phyloP scores from a whole-genome alignment of 2,113 vertebrate genomes.

The Puntigrus tetrazona region DNA sequence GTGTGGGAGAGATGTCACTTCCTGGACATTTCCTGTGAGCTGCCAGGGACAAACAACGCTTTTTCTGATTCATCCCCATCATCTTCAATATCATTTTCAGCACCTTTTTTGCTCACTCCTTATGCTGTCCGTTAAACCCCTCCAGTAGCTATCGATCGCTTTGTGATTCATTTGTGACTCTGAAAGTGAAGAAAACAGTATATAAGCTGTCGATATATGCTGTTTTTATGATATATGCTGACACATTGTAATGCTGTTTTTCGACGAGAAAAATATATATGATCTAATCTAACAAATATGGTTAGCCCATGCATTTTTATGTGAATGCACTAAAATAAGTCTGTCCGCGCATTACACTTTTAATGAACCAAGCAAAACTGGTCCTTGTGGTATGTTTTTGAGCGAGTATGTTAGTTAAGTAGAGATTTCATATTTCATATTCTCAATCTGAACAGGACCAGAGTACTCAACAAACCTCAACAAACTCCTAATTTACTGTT shows the following conservation, averaged over 20 bases:
- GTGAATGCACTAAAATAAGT: no score
- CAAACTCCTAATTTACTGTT: no score
- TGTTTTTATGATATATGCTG: neutral
- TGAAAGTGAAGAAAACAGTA: neutral
- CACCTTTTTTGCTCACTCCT: neutral
- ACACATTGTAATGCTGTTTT: neutral
- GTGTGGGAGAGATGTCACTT: slow-evolving; percentile 59
- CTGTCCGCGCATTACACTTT: no score
- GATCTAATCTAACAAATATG: no score
- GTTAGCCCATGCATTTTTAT: no score
- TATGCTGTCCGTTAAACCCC: neutral
- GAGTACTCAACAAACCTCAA: no score
- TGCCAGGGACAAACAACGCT: slow-evolving; percentile 56
- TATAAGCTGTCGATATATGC: neutral
- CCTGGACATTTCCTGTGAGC: slow-evolving; percentile 64
- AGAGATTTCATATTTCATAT: no score
- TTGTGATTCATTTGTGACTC: neutral
- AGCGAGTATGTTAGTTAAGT: no score
- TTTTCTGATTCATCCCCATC: neutral
- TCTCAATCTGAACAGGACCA: no score
- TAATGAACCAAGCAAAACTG: no score
- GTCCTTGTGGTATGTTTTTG: no score
- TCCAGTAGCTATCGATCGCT: neutral
- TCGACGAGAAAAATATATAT: no score
- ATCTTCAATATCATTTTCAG: neutral